A percentile compares a stretch with the other conserved stretches of the same genome.
phyloP scores from a whole-genome alignment of 1,140 invertebrate genomes.

The Sycobia sp. region DNA sequence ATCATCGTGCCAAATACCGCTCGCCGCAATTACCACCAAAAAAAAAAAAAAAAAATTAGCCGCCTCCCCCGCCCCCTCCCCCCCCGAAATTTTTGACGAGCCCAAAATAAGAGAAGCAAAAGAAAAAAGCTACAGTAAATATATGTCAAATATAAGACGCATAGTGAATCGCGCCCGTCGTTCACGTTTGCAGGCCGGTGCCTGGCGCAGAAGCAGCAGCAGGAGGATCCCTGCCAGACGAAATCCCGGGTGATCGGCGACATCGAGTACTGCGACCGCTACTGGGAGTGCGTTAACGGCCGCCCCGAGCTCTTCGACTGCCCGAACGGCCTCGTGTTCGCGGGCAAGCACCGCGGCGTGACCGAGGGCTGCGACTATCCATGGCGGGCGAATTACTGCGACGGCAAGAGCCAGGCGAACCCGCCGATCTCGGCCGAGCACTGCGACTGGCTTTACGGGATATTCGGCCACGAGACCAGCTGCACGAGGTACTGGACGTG shows the following conservation, averaged over 20 bases:
- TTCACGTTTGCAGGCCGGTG: too few relatives aligned
- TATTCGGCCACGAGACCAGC: constrained; percentile 90
- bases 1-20: too few relatives aligned
- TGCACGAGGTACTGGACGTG: constrained; percentile 94
- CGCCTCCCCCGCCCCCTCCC: too few relatives aligned
- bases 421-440: constrained; percentile 83
- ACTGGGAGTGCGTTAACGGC: constrained; percentile 82
- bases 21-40: too few relatives aligned
- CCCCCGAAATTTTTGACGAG: too few relatives aligned
- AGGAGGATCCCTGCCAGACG: constrained; percentile 78
- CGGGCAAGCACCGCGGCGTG: constrained; percentile 83
- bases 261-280: constrained; percentile 82
- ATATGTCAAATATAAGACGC: too few relatives aligned
- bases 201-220: constrained; percentile 56
- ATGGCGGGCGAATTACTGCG: constrained; percentile 86
- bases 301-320: constrained; percentile 84
- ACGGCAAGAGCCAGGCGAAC: constrained; percentile 77
- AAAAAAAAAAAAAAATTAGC: too few relatives aligned
- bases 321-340: constrained; percentile 87
- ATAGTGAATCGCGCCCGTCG: too few relatives aligned
- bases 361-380: constrained; percentile 89
- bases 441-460: constrained; percentile 91
- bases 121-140: too few relatives aligned
- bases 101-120: too few relatives aligned
- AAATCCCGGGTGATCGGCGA: constrained; percentile 77